These are phyloP conservation scores for Kradibia gibbosae DNA, from an alignment of 1,140 invertebrate species.

Conservation along the genomic window DNA sequence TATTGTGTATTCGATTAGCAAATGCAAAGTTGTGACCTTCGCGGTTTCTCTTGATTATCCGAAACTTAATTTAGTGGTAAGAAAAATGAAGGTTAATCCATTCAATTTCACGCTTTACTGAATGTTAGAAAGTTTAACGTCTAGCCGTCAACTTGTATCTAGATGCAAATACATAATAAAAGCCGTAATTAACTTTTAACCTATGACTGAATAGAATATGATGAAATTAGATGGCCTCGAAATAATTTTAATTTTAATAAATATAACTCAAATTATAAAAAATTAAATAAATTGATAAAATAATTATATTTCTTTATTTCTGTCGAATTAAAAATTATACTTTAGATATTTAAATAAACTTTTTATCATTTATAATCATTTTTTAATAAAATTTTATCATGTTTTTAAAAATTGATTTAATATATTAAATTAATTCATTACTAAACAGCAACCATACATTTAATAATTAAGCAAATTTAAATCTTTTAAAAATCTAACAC, in stretches of 20 bases:
- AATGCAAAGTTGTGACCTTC: constrained; percentile 42
- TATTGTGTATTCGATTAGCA: constrained; percentile 7
- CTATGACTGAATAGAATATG: background rate
- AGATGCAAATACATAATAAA: constrained; percentile 4
- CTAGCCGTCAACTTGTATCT: background rate
- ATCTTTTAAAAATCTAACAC: too few species aligned
- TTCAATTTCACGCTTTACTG: constrained; percentile 25
- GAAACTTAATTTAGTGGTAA: constrained; percentile 42
- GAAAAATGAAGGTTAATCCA: constrained; percentile 35
- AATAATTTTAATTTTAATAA: constrained; percentile 17
- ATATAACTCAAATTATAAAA: too few species aligned
- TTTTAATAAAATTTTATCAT: too few species aligned
- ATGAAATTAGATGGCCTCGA: background rate
- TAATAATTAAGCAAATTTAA: too few species aligned
- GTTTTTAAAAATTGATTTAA: too few species aligned
- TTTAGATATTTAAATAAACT: too few species aligned
- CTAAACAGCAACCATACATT: too few species aligned
- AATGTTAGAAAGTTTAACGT: constrained; percentile 39
- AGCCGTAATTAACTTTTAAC: constrained; percentile 26
- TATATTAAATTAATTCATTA: too few species aligned
- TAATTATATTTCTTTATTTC: too few species aligned
- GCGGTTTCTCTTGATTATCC: constrained; percentile 44
- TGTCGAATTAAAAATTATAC: too few species aligned
- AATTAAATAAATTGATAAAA: too few species aligned
- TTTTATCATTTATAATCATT: too few species aligned